Percentiles rank a stretch among this genome's conserved stretches.
Conservation (phyloP, 1,140 invertebrate genomes). For the Drosophila pseudoobscura region DNA sequence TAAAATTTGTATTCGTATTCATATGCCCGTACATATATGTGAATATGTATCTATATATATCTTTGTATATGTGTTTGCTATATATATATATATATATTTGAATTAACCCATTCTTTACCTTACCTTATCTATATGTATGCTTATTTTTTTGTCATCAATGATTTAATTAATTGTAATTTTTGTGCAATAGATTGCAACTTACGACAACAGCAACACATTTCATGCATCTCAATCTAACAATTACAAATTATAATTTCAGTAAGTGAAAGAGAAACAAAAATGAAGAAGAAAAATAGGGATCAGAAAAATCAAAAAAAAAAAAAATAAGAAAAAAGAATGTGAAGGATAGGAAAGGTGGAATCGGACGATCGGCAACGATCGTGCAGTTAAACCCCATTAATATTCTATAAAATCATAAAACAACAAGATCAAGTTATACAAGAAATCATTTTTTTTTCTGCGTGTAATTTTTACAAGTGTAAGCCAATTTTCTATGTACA, state of each 20-base stretch:
- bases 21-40: constrained; percentile 14
- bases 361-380: constrained; percentile 24
- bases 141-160: constrained; percentile 56
- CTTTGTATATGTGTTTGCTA: constrained; percentile 28
- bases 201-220: constrained; percentile 54
- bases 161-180: constrained; percentile 65
- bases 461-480: constrained; percentile 64
- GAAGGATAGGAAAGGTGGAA: constrained; percentile 13
- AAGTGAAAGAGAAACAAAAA: constrained; percentile 33
- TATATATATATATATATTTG: constrained; percentile 42
- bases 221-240: constrained; percentile 68
- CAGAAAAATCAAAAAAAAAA: constrained; percentile 23
- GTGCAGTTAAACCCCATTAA: constrained; percentile 49
- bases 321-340: background rate
- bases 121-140: constrained; percentile 9
- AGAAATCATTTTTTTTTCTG: constrained; percentile 52
- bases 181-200: constrained; percentile 74
- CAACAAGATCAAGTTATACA: constrained; percentile 34
- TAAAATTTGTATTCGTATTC: constrained; percentile 42
- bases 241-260: constrained; percentile 64
- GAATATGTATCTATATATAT: constrained; percentile 26
- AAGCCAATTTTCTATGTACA: constrained; percentile 51
- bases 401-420: constrained; percentile 27
- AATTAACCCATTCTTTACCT: constrained; percentile 8
- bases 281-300: constrained; percentile 9